These are phyloP conservation scores for Triplophysa rosa DNA, from an alignment of 2,113 vertebrate genomes.

Conservation along the genomic window DNA sequence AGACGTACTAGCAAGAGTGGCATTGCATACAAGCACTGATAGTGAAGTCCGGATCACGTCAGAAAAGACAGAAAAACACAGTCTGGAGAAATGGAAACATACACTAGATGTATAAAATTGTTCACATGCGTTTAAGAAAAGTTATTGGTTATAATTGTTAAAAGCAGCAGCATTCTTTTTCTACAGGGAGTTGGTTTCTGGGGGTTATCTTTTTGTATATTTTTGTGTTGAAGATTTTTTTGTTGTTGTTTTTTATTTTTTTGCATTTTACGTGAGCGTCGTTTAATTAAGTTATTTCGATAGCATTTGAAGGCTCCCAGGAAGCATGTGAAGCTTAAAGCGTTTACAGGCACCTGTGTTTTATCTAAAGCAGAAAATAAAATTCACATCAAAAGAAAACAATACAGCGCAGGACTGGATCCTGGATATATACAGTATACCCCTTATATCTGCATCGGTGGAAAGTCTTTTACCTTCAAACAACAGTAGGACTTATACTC, in stretches of 20 bases:
- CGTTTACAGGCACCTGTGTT: conserved; percentile 78
- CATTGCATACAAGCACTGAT: not conserved
- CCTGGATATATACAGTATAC: not conserved
- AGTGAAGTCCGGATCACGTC: not conserved
- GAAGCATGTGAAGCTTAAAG: conserved; percentile 69
- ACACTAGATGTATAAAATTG: conserved; percentile 64
- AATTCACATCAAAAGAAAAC: not conserved
- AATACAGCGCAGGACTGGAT: conserved; percentile 41
- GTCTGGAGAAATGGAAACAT: conserved; percentile 46
- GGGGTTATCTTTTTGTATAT: conserved; percentile 71
- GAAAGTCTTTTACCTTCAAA: not conserved
- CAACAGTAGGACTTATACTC: not conserved
- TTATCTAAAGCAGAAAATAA: conserved; percentile 50
- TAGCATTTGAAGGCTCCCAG: conserved; percentile 62
- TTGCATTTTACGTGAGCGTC: conserved; percentile 29
- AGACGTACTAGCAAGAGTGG: not conserved
- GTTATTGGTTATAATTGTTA: conserved; percentile 69
- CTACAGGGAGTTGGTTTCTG: conserved; percentile 59
- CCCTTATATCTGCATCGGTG: conserved; percentile 10
- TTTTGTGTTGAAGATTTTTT: conserved; percentile 8
- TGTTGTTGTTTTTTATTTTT: conserved; percentile 15
- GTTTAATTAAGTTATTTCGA: conserved; percentile 45
- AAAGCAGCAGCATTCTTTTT: conserved; percentile 78
- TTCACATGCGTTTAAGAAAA: conserved; percentile 73
- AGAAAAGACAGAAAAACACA: not conserved